Percentiles rank a stretch among this genome's conserved stretches.
phyloP scores from a whole-genome alignment of 2,113 vertebrate species.

The Aegithalos caudatus region DNA sequence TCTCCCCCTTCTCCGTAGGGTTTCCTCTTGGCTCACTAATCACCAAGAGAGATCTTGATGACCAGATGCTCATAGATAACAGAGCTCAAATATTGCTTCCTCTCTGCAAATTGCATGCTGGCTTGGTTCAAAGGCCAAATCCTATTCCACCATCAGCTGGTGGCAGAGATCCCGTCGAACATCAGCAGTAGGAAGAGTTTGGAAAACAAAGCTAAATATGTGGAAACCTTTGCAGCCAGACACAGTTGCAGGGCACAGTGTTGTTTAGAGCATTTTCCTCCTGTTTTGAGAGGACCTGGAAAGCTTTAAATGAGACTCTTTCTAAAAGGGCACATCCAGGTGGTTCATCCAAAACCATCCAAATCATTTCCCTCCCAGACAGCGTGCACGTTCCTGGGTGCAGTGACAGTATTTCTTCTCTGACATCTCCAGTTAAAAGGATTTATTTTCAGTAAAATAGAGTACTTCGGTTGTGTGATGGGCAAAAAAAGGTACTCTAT shows the following conservation, averaged over 20 bases:
- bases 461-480: constrained; percentile 55
- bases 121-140: constrained; percentile 41
- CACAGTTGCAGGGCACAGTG: rapidly evolving
- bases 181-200: neutral
- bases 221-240: neutral
- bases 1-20: neutral
- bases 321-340: neutral
- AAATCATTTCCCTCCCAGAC: constrained; percentile 27
- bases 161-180: neutral
- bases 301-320: neutral
- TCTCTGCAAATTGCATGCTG: neutral
- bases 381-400: constrained; percentile 7
- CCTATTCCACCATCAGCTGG: neutral
- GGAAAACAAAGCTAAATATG: neutral
- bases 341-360: neutral
- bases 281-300: neutral
- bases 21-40: neutral
- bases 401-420: constrained; percentile 32
- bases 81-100: constrained; percentile 44
- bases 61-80: constrained; percentile 42
- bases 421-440: constrained; percentile 64
- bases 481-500: constrained; percentile 62
- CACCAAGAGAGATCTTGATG: neutral
- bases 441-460: constrained; percentile 68
- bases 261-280: neutral